Percentiles rank a stretch among this genome's conserved stretches.
Evolutionary conservation across 2,797 vertebrate species (phyloP).

Genomic region (Enteromius anoplus): DNA sequence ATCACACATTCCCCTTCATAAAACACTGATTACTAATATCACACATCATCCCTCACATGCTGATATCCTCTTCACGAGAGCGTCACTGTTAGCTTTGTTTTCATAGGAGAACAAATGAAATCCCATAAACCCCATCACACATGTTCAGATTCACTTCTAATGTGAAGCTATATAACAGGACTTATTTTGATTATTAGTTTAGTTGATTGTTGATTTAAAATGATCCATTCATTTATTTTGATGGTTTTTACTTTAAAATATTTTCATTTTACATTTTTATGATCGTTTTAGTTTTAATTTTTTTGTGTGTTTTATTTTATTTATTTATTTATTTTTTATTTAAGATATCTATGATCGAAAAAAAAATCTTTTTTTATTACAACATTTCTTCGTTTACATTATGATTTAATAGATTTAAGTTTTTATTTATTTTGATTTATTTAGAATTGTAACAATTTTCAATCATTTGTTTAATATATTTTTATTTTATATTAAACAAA

Average conservation of each 20-base stretch:
- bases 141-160: neutral
- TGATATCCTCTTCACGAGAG: neutral
- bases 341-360: too few species aligned
- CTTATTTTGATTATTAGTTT: neutral
- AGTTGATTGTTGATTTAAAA: too few species aligned
- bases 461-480: too few species aligned
- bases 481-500: too few species aligned
- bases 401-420: neutral
- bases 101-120: conserved; percentile 25
- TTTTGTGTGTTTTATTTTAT: neutral
- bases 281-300: too few species aligned
- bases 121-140: neutral
- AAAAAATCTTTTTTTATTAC: too few species aligned
- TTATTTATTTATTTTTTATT: neutral
- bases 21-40: neutral
- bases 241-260: neutral
- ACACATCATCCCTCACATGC: neutral
- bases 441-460: neutral
- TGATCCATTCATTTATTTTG: too few species aligned
- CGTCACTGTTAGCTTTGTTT: conserved; percentile 38
- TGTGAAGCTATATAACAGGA: conserved; percentile 23
- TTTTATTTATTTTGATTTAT: neutral
- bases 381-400: neutral
- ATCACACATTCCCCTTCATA: neutral
- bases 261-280: neutral